Conservation (phyloP, 1,140 invertebrate genomes). For the Eupeodes corollae region DNA sequence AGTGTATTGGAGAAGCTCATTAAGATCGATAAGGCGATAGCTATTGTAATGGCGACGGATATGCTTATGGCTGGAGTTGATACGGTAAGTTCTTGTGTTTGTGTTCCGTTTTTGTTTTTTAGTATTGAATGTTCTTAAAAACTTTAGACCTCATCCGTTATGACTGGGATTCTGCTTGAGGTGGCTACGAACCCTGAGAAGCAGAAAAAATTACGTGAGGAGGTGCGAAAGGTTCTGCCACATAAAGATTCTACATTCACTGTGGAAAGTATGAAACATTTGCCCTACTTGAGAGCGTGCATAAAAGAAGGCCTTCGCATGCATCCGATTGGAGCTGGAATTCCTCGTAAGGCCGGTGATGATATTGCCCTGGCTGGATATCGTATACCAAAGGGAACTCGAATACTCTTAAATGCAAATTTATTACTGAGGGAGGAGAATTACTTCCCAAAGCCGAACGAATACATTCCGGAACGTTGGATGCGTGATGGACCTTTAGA, state of each 20-base stretch:
- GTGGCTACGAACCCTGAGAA: constrained; percentile 62
- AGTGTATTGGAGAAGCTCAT: constrained; percentile 34
- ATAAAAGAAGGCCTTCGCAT: constrained; percentile 50
- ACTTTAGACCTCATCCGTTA: constrained; percentile 15
- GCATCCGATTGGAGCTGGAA: constrained; percentile 41
- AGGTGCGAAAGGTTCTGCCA: constrained; percentile 49
- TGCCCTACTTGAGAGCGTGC: constrained; percentile 52
- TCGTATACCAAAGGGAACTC: constrained; percentile 43
- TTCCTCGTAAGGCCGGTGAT: constrained; percentile 36
- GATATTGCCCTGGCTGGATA: constrained; percentile 46
- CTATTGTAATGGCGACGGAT: constrained; percentile 33
- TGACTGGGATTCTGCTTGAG: constrained; percentile 11
- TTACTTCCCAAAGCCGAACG: constrained; percentile 39
- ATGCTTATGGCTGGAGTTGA: constrained; percentile 32
- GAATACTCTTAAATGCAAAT: constrained; percentile 36
- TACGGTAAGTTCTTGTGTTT: constrained; percentile 19
- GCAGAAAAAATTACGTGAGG: constrained; percentile 57
- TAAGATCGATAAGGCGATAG: constrained; percentile 37
- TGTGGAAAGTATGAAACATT: constrained; percentile 41
- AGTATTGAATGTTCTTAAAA: not conserved
- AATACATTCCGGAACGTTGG: constrained; percentile 50
- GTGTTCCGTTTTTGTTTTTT: not conserved
- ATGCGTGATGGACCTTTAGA: constrained; percentile 14
- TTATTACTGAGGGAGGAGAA: constrained; percentile 28
- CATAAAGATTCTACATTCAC: constrained; percentile 42